A percentile compares a stretch with the other conserved stretches of the same genome.
Evolutionary conservation across 2,797 vertebrate species (phyloP).

Genomic region (Semaprochilodus insignis): DNA sequence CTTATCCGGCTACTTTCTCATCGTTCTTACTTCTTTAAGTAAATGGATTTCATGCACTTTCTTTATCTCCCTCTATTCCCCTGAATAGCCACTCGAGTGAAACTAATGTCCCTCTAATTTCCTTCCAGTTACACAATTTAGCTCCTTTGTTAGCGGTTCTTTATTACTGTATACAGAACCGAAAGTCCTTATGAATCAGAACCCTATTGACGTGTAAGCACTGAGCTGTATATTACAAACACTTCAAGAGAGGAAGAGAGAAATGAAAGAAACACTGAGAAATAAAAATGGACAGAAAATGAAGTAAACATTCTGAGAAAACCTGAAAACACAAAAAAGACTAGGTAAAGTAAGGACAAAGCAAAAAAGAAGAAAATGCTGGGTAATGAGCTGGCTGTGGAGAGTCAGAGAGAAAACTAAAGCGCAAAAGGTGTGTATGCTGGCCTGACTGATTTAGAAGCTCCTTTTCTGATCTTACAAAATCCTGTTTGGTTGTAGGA

Average conservation of each 20-base stretch:
- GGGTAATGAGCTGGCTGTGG: neutral
- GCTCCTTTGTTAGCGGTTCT: neutral
- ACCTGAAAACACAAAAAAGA: neutral
- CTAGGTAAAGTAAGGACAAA: neutral
- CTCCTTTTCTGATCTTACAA: too few relatives aligned
- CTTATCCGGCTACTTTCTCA: neutral
- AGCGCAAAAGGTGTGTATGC: neutral
- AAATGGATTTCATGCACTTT: neutral
- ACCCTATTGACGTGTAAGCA: neutral
- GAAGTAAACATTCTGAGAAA: neutral
- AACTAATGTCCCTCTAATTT: neutral
- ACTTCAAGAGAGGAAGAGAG: neutral
- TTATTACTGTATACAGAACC: neutral
- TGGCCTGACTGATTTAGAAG: neutral
- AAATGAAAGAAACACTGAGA: neutral
- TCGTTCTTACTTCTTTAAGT: neutral
- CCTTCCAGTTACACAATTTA: neutral
- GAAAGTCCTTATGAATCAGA: neutral
- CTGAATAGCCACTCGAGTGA: conserved; percentile 1
- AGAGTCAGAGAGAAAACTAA: neutral
- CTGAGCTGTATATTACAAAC: neutral
- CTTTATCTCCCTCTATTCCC: neutral
- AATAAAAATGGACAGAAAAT: neutral
- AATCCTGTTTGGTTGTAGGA: too few relatives aligned
- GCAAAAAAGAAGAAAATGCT: neutral